These are phyloP conservation scores for Monomorium pharaonis DNA, from an alignment of 1,140 invertebrate genomes.

Conservation along the genomic window DNA sequence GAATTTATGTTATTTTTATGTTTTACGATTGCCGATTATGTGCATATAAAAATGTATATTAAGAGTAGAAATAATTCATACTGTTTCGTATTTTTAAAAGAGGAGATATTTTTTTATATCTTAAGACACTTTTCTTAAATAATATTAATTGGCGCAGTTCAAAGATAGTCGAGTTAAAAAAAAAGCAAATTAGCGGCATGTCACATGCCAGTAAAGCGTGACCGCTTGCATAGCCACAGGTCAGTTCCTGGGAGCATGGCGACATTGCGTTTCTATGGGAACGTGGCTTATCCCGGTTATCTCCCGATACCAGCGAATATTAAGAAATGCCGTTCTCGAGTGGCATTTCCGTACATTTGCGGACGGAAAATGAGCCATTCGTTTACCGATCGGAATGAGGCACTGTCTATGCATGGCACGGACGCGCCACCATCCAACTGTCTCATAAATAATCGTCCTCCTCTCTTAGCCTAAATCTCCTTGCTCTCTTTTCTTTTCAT, in stretches of 20 bases:
- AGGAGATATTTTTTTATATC: background rate
- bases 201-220: background rate
- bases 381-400: conserved; percentile 76
- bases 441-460: conserved; percentile 81
- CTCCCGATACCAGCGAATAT: conserved; percentile 80
- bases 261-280: conserved; percentile 79
- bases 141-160: background rate
- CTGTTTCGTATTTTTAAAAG: background rate
- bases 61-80: background rate
- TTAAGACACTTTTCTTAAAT: background rate
- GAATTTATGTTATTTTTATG: background rate
- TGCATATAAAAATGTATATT: background rate
- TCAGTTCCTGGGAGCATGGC: background rate
- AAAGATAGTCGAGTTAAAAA: background rate
- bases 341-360: conserved; percentile 81
- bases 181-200: background rate
- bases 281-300: conserved; percentile 74
- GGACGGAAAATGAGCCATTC: conserved; percentile 80
- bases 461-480: conserved; percentile 28
- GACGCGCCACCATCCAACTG: conserved; percentile 76
- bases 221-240: background rate
- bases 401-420: conserved; percentile 83
- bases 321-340: conserved; percentile 80
- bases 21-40: background rate
- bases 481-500: conserved; percentile 64